Conservation (phyloP, 2,797 vertebrate species). For the Pangasius mekongensis region DNA sequence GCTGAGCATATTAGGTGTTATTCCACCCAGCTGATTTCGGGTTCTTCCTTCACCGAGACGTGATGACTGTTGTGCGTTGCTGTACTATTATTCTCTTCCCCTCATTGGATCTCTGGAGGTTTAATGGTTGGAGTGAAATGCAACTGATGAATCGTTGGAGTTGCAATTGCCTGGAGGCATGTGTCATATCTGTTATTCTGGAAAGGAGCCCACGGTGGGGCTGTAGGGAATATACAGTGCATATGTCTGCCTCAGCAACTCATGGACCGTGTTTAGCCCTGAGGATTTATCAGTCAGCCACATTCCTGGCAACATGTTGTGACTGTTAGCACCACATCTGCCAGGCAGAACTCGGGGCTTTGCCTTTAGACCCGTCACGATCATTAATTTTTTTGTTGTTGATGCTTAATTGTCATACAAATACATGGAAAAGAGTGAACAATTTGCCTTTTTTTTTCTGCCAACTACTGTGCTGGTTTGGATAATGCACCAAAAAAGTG, state of each 20-base stretch:
- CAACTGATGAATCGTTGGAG: constrained; percentile 46
- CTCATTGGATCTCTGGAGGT: constrained; percentile 36
- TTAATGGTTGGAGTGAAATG: constrained; percentile 45
- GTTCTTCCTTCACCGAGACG: constrained; percentile 1
- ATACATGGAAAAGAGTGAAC: background rate
- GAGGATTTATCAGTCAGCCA: constrained; percentile 50
- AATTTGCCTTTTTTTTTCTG: background rate
- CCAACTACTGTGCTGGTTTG: background rate
- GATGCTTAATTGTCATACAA: background rate
- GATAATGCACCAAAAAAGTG: background rate
- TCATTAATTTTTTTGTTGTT: background rate
- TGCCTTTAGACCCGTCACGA: constrained; percentile 18
- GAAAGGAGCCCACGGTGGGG: constrained; percentile 43
- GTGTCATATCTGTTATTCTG: constrained; percentile 55
- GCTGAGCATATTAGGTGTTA: background rate
- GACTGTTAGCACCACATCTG: constrained; percentile 50
- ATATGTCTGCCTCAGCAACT: constrained; percentile 53
- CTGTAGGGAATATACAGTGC: constrained; percentile 51
- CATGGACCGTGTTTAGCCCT: constrained; percentile 34
- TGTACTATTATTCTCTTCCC: constrained; percentile 1
- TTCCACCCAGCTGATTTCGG: background rate
- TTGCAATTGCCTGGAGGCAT: constrained; percentile 47
- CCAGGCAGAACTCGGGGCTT: constrained; percentile 36
- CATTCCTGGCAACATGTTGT: constrained; percentile 52
- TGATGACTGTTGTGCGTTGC: background rate